These are phyloP conservation scores for Drosophila tani DNA, from an alignment of 1,140 invertebrate species.

Conservation along the genomic window DNA sequence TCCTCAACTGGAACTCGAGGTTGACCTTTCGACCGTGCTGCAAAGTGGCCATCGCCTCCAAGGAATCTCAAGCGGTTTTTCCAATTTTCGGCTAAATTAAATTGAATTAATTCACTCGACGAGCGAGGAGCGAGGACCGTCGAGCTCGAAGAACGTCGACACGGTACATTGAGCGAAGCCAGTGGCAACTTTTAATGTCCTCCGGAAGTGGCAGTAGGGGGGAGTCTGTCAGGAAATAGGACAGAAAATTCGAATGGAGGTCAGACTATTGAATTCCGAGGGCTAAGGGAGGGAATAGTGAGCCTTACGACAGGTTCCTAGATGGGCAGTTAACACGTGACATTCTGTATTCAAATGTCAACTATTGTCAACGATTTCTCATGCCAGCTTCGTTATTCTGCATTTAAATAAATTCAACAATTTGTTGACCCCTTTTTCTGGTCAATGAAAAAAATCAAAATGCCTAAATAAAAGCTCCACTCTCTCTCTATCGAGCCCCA, in stretches of 20 bases:
- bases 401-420: conserved; percentile 13
- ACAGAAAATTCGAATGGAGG: conserved; percentile 12
- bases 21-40: conserved; percentile 71
- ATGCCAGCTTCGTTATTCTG: neutral
- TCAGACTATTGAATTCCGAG: conserved; percentile 28
- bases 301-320: neutral
- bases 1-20: neutral
- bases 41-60: conserved; percentile 60
- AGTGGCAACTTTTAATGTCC: conserved; percentile 44
- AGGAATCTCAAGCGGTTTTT: conserved; percentile 70
- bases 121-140: conserved; percentile 18
- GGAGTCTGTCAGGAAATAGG: conserved; percentile 13
- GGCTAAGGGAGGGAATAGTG: neutral
- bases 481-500: conserved; percentile 7
- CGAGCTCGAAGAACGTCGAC: conserved; percentile 22
- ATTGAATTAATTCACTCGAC: conserved; percentile 76
- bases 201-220: neutral
- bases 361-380: neutral
- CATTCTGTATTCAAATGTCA: neutral
- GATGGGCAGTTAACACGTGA: conserved; percentile 11
- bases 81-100: conserved; percentile 79
- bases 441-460: conserved; percentile 10
- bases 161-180: conserved; percentile 67
- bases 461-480: conserved; percentile 23
- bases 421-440: conserved; percentile 7